These are phyloP conservation scores for Caenorhabditis becei DNA, from an alignment of 2,888 invertebrate genomes.

Conservation along the genomic window DNA sequence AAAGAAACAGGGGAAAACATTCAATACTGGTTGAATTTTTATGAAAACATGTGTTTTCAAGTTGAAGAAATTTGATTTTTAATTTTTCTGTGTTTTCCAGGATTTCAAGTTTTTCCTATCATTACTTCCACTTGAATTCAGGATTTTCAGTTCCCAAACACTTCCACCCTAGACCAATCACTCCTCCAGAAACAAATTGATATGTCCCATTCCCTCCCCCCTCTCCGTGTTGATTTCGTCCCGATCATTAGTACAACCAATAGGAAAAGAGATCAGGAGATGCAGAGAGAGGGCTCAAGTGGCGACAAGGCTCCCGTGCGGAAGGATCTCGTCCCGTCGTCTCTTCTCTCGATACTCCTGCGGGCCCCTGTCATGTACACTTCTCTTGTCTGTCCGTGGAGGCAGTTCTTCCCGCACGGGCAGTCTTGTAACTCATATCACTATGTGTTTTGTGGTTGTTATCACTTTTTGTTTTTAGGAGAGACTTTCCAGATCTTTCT, in stretches of 20 bases:
- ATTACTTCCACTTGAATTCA: too few species aligned
- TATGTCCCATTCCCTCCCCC: not conserved
- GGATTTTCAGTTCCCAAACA: too few species aligned
- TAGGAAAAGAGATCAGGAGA: conserved; percentile 22
- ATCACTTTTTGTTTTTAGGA: conserved; percentile 11
- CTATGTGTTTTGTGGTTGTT: conserved; percentile 11
- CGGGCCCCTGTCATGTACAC: conserved; percentile 43
- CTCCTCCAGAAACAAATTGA: too few species aligned
- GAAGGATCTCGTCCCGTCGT: conserved; percentile 20
- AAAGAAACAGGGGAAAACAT: conserved; percentile 15
- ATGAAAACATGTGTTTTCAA: too few species aligned
- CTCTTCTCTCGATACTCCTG: conserved; percentile 28
- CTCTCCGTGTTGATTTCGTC: not conserved
- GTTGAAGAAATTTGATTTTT: too few species aligned
- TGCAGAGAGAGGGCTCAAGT: conserved; percentile 46
- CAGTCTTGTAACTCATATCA: conserved; percentile 35
- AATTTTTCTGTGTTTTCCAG: too few species aligned
- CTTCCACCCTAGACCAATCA: too few species aligned
- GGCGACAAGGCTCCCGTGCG: conserved; percentile 43
- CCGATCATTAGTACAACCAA: conserved; percentile 47
- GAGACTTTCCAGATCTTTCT: too few species aligned
- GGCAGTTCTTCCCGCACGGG: conserved; percentile 21
- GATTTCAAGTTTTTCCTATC: too few species aligned
- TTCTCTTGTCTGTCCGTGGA: conserved; percentile 27
- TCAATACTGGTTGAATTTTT: too few species aligned